Percentiles rank a stretch among this genome's conserved stretches.
These are phyloP conservation scores for Ancistrus triradiatus DNA, from an alignment of 2,113 vertebrate species.

Conservation along the genomic window DNA sequence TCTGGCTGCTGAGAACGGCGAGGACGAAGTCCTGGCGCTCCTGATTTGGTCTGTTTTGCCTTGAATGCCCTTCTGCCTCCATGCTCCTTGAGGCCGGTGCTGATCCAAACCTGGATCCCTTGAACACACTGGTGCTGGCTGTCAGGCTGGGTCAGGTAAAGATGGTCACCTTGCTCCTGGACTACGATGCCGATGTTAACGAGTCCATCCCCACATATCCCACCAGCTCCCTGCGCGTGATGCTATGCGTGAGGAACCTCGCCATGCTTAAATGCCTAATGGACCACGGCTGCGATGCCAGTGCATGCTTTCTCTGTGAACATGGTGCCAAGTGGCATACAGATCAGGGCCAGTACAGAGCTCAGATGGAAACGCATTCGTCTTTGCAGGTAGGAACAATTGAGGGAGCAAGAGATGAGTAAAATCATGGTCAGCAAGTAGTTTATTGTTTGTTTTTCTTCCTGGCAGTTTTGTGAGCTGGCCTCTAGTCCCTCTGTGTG, in stretches of 20 bases:
- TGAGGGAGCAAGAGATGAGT: too few species aligned
- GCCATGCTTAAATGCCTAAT: conserved; percentile 61
- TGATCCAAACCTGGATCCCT: conserved; percentile 73
- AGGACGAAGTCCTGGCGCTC: conserved; percentile 61
- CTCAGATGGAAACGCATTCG: background rate
- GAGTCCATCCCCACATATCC: conserved; percentile 73
- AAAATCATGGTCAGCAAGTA: background rate
- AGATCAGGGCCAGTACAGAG: background rate
- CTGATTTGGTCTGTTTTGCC: conserved; percentile 7
- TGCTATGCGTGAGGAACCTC: conserved; percentile 78
- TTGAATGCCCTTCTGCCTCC: background rate
- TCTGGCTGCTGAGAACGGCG: conserved; percentile 71
- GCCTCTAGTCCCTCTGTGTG: conserved; percentile 68
- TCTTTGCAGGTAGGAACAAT: conserved; percentile 9
- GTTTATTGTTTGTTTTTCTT: background rate
- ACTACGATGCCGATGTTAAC: conserved; percentile 76
- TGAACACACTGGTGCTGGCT: conserved; percentile 77
- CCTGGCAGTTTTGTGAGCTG: conserved; percentile 82
- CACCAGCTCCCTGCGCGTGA: conserved; percentile 74
- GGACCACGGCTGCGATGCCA: conserved; percentile 13
- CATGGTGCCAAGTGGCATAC: conserved; percentile 71
- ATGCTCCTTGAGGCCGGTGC: conserved; percentile 23
- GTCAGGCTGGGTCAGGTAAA: conserved; percentile 71
- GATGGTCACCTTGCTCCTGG: conserved; percentile 72
- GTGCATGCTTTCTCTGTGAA: conserved; percentile 69